Percentiles rank a stretch among this genome's conserved stretches.
Conservation (phyloP, 2,888 invertebrate species). For the Dasypogon diadema region DNA sequence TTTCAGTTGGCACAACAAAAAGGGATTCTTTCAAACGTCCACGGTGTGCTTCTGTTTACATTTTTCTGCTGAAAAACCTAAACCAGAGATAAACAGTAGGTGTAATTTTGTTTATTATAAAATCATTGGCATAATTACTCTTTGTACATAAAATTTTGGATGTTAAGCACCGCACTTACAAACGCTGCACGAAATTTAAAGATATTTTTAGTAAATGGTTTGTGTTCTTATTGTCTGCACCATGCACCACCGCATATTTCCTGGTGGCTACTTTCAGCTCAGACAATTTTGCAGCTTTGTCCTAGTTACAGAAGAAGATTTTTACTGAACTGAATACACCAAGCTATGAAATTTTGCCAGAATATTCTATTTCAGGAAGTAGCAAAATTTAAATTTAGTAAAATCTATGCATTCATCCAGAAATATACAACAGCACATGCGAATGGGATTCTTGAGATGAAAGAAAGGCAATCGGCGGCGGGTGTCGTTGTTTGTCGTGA, state of each 20-base stretch:
- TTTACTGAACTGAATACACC: neutral
- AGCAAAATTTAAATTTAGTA: constrained; percentile 12
- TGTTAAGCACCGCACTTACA: neutral
- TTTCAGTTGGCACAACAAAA: constrained; percentile 54
- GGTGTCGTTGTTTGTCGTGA: neutral
- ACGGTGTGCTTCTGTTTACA: constrained; percentile 23
- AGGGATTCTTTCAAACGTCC: neutral
- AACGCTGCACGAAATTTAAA: neutral
- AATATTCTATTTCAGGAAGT: constrained; percentile 43
- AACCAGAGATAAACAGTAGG: constrained; percentile 19
- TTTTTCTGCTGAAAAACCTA: constrained; percentile 6
- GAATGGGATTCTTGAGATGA: constrained; percentile 11
- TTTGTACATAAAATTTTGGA: constrained; percentile 11
- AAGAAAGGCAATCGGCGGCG: neutral
- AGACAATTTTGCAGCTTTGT: constrained; percentile 11
- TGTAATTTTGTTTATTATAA: constrained; percentile 8
- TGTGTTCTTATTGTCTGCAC: neutral
- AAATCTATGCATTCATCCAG: constrained; percentile 17
- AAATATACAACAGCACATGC: constrained; percentile 29
- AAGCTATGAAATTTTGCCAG: constrained; percentile 21
- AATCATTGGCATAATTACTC: constrained; percentile 10
- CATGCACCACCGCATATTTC: neutral
- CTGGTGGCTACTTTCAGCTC: constrained; percentile 21
- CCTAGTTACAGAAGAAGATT: constrained; percentile 5
- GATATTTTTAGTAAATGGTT: constrained; percentile 1